These are phyloP conservation scores for Chloroclystis v-ata DNA, from an alignment of 2,888 invertebrate species.

Conservation along the genomic window DNA sequence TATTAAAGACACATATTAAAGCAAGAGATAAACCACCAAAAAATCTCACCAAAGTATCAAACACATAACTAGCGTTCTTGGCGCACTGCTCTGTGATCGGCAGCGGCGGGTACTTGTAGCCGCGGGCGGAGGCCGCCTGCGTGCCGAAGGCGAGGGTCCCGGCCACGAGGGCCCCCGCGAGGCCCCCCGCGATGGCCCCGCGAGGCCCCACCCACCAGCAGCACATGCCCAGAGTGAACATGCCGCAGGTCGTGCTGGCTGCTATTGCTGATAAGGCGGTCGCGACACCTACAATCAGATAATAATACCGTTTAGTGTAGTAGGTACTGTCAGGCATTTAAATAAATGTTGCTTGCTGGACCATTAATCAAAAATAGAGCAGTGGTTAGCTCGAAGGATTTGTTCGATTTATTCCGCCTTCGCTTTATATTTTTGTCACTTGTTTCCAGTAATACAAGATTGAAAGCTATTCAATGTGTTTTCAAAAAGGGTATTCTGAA, in stretches of 20 bases:
- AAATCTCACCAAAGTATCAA: slow-evolving; percentile 54
- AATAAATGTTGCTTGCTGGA: too few species aligned
- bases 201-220: slow-evolving; percentile 87
- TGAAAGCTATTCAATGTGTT: too few species aligned
- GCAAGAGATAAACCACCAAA: too few species aligned
- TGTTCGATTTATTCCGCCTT: too few species aligned
- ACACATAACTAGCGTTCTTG: slow-evolving; percentile 41
- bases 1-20: too few species aligned
- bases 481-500: too few species aligned
- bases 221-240: slow-evolving; percentile 89
- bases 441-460: too few species aligned
- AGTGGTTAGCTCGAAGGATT: too few species aligned
- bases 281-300: slow-evolving; percentile 71
- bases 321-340: too few species aligned
- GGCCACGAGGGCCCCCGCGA: slow-evolving; percentile 79
- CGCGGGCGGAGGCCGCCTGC: slow-evolving; percentile 81
- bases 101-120: slow-evolving; percentile 72
- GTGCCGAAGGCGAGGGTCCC: slow-evolving; percentile 82
- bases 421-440: too few species aligned
- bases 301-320: neutral
- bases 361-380: too few species aligned
- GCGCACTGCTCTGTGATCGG: slow-evolving; percentile 45
- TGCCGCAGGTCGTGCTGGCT: slow-evolving; percentile 88
- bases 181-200: slow-evolving; percentile 79
- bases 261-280: slow-evolving; percentile 90